These are phyloP conservation scores for Thalassophryne amazonica DNA, from an alignment of 2,797 vertebrate genomes.

Conservation along the genomic window DNA sequence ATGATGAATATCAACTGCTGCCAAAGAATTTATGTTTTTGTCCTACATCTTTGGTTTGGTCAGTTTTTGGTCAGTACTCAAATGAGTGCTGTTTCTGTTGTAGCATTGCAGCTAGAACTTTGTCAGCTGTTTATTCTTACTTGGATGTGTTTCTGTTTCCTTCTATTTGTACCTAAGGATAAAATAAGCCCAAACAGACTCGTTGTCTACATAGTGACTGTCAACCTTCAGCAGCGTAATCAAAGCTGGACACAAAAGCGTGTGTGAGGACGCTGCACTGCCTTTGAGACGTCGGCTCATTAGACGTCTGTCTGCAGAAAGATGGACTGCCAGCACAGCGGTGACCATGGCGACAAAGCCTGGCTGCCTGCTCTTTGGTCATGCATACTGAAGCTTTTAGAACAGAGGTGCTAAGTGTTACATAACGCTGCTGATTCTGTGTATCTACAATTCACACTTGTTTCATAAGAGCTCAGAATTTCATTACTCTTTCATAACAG, in stretches of 20 bases:
- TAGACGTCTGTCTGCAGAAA: constrained; percentile 48
- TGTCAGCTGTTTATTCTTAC: constrained; percentile 10
- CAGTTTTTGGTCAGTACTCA: too few species aligned
- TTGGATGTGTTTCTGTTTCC: not conserved
- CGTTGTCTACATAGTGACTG: not conserved
- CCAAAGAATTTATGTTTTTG: too few species aligned
- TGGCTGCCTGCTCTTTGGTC: constrained; percentile 20
- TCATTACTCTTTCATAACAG: constrained; percentile 2
- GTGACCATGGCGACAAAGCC: constrained; percentile 55
- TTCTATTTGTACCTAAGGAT: constrained; percentile 14
- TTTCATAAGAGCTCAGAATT: constrained; percentile 26
- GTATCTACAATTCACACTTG: constrained; percentile 19
- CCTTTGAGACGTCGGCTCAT: constrained; percentile 44
- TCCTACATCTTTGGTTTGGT: too few species aligned
- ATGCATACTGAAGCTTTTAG: constrained; percentile 41
- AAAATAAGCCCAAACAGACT: not conserved
- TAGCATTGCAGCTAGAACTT: not conserved
- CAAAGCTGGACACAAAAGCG: constrained; percentile 15
- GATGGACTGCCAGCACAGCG: constrained; percentile 35
- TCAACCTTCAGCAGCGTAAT: not conserved
- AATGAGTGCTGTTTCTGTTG: too few species aligned
- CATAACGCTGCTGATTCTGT: constrained; percentile 28
- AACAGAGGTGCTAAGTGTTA: constrained; percentile 28
- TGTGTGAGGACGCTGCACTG: constrained; percentile 5
- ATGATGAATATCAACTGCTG: too few species aligned